phyloP scores from a whole-genome alignment of 2,888 invertebrate species.

The Elmis aenea region DNA sequence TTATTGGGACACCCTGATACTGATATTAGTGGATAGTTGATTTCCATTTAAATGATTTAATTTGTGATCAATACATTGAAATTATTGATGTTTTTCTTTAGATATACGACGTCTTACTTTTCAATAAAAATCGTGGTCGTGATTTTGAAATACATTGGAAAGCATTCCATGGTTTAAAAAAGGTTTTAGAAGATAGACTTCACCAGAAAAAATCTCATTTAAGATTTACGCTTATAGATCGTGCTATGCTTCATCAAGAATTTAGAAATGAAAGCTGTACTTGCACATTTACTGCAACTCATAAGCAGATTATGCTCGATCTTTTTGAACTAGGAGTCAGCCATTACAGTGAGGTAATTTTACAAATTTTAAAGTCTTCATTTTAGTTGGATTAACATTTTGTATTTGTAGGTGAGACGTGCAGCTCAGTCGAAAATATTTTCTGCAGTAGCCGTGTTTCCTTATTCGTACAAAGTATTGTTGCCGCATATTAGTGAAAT shows the following conservation, averaged over 20 bases:
- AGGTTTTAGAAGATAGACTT: slow-evolving; percentile 59
- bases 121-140: slow-evolving; percentile 52
- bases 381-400: slow-evolving; percentile 4
- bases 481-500: slow-evolving; percentile 59
- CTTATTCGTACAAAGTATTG: slow-evolving; percentile 65
- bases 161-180: slow-evolving; percentile 59
- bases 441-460: slow-evolving; percentile 58
- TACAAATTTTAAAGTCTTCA: slow-evolving; percentile 6
- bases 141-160: slow-evolving; percentile 64
- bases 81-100: slow-evolving; percentile 37
- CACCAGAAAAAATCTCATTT: slow-evolving; percentile 57
- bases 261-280: slow-evolving; percentile 47
- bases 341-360: slow-evolving; percentile 59
- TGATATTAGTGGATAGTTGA: background rate
- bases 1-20: too few species aligned
- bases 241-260: slow-evolving; percentile 63
- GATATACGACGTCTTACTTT: slow-evolving; percentile 63
- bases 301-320: slow-evolving; percentile 56
- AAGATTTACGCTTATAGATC: slow-evolving; percentile 60
- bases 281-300: slow-evolving; percentile 55
- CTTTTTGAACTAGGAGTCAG: slow-evolving; percentile 60
- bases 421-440: slow-evolving; percentile 64
- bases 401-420: slow-evolving; percentile 53
- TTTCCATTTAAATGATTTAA: too few species aligned
- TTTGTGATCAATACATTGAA: background rate